Base-by-base conservation (phyloP, 2,113 vertebrate species). In the Petrocephalus zakoni region DNA sequence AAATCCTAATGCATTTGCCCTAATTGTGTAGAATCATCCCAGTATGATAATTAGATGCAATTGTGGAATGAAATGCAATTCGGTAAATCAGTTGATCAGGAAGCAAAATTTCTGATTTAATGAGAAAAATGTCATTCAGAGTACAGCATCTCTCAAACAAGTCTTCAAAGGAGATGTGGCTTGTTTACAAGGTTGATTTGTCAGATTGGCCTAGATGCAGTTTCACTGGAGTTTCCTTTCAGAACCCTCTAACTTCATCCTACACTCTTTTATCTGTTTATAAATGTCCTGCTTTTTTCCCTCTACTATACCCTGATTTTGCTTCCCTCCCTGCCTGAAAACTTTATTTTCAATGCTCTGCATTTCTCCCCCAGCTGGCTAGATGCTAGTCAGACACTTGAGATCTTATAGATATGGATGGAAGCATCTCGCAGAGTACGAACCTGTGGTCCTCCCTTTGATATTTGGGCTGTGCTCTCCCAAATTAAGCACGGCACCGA, bases 91-190 rank as follows among this genome's bases (percentile, higher is more conserved):
- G 19, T 42, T 49, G 21, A 49, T 83, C 22, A 83, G 81, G 46
- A 46, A 83, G 46, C 34, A 49, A 83, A 46, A n/a, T 0, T 83
- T 46, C 46, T 49, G 42, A 42, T 37, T 83, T 83, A 83, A 83
- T 83, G 46, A 83, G 37, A 83, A 46, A 49, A 83, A 83, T 83
- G 46, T 47, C 19, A 83, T 49, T 83, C 81, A 83, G 81, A 83
- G 46, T 42, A 49, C 81, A 49, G 9, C 46, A 83, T 83, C 19
- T 83, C 17, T 49, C 19, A 83, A 21, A 21, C 17, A n/a, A 49
- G 46, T 83, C 46, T 49, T 83, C 19, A 83, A 68, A 83, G 46
- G 81, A 83, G 46, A 83, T 49, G 15, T 6, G 1, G 19, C 37
- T 19, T 83, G 78, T 83, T 83, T 83, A 83, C 78, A 83, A 83